A percentile compares a stretch with the other conserved stretches of the same genome.
Evolutionary conservation across 2,797 vertebrate genomes (phyloP).

Genomic region (Rachycentron canadum): DNA sequence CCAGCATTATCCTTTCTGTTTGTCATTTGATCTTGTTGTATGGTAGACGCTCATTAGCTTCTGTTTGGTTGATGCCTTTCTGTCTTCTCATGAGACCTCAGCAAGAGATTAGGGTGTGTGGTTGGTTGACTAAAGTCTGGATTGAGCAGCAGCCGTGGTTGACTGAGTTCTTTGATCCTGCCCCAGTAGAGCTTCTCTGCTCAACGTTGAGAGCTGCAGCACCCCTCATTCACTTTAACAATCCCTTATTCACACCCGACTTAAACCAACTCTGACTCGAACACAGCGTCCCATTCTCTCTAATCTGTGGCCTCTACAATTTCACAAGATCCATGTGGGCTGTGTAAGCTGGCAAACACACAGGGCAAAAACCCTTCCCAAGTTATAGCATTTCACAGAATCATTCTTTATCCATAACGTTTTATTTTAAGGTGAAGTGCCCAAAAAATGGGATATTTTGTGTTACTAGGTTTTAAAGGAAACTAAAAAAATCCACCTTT

Average conservation of each 20-base stretch:
- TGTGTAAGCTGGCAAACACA: slow-evolving; percentile 33
- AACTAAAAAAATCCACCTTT: neutral
- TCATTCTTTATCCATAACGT: slow-evolving; percentile 21
- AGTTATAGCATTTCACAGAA: slow-evolving; percentile 35
- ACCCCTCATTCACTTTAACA: slow-evolving; percentile 69
- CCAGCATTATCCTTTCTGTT: slow-evolving; percentile 15
- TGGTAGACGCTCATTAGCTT: slow-evolving; percentile 65
- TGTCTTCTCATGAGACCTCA: slow-evolving; percentile 54
- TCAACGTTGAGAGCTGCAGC: slow-evolving; percentile 53
- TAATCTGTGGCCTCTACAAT: slow-evolving; percentile 64
- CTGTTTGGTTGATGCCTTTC: slow-evolving; percentile 59
- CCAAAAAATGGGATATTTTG: slow-evolving; percentile 14
- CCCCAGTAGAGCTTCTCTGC: slow-evolving; percentile 69
- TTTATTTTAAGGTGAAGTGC: slow-evolving; percentile 26
- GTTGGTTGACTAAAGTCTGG: slow-evolving; percentile 79
- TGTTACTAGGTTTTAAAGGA: slow-evolving; percentile 12
- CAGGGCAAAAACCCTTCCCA: slow-evolving; percentile 16
- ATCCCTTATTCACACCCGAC: slow-evolving; percentile 71
- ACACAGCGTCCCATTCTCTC: slow-evolving; percentile 62
- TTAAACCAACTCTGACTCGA: slow-evolving; percentile 64
- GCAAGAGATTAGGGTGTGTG: slow-evolving; percentile 72
- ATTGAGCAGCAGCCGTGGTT: slow-evolving; percentile 73
- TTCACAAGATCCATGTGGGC: slow-evolving; percentile 51
- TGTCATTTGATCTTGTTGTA: slow-evolving; percentile 37
- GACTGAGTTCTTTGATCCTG: slow-evolving; percentile 80